These are phyloP conservation scores for Oreochromis grahami DNA, from an alignment of 2,797 vertebrate species.

Conservation along the genomic window DNA sequence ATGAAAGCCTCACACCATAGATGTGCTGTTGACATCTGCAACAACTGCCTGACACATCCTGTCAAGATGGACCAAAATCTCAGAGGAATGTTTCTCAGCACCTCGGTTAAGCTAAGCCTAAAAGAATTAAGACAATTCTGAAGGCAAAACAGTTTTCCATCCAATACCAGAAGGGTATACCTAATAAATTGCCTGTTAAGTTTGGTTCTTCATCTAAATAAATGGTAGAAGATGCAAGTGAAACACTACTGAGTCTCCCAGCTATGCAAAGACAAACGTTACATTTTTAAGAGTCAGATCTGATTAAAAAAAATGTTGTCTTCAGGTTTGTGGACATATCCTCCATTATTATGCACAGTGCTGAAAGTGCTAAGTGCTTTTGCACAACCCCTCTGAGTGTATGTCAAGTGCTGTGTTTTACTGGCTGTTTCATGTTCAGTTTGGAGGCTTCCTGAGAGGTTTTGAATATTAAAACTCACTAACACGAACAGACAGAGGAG, in stretches of 20 bases:
- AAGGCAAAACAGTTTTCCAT: not conserved
- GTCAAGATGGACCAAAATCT: not conserved
- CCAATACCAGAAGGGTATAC: not conserved
- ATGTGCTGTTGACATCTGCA: not conserved
- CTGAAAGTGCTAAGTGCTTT: not conserved
- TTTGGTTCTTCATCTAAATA: not conserved
- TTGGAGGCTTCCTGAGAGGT: not conserved
- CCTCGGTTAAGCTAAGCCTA: not conserved
- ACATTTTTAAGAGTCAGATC: not conserved
- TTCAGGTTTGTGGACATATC: not conserved
- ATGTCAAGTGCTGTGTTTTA: not conserved
- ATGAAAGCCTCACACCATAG: not conserved
- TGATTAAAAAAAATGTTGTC: not conserved
- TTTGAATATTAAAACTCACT: slow-evolving; percentile 2
- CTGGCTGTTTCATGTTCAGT: not conserved
- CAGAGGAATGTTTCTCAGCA: not conserved
- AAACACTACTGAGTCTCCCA: not conserved
- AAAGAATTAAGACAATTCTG: not conserved
- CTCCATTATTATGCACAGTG: not conserved
- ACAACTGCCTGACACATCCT: not conserved
- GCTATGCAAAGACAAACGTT: not conserved
- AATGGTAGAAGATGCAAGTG: not conserved
- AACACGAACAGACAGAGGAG: slow-evolving; percentile 12
- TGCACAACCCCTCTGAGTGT: not conserved
- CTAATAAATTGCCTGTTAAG: not conserved